phyloP scores from a whole-genome alignment of 2,888 invertebrate genomes.

The Ceramica pisi region DNA sequence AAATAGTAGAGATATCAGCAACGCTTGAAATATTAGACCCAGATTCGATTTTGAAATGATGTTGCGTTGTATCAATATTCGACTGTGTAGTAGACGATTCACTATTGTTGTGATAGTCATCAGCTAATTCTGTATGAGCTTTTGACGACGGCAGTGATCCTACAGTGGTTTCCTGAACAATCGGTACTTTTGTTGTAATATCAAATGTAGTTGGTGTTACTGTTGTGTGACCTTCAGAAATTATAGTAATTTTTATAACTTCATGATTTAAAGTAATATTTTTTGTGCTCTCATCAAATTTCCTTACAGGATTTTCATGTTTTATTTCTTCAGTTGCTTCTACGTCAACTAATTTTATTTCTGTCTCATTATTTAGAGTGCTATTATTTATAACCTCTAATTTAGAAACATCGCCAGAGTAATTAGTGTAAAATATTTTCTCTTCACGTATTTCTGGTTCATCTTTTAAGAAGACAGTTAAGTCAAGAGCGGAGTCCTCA shows the following conservation, averaged over 20 bases:
- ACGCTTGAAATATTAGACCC: conserved; percentile 45
- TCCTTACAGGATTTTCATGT: conserved; percentile 36
- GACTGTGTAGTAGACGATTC: conserved; percentile 39
- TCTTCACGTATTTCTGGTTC: conserved; percentile 63
- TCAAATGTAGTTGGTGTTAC: conserved; percentile 73
- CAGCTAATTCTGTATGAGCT: conserved; percentile 24
- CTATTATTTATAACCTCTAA: conserved; percentile 66
- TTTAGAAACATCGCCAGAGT: conserved; percentile 70
- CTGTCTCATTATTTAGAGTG: conserved; percentile 62
- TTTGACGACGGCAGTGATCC: background rate
- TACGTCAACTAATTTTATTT: conserved; percentile 59
- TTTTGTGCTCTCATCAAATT: conserved; percentile 51
- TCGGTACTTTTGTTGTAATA: conserved; percentile 79
- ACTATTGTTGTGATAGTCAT: conserved; percentile 46
- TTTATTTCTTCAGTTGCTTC: conserved; percentile 59
- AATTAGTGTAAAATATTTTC: conserved; percentile 60
- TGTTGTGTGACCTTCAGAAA: conserved; percentile 71
- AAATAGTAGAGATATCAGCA: background rate
- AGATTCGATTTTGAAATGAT: conserved; percentile 37
- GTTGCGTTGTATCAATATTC: conserved; percentile 36
- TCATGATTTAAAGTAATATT: conserved; percentile 70
- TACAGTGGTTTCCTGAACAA: conserved; percentile 68
- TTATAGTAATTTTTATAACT: conserved; percentile 76
- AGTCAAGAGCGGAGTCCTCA: conserved; percentile 77
- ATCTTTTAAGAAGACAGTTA: conserved; percentile 84